These are phyloP conservation scores for Cantharis nigra DNA, from an alignment of 2,888 invertebrate genomes.

Conservation along the genomic window DNA sequence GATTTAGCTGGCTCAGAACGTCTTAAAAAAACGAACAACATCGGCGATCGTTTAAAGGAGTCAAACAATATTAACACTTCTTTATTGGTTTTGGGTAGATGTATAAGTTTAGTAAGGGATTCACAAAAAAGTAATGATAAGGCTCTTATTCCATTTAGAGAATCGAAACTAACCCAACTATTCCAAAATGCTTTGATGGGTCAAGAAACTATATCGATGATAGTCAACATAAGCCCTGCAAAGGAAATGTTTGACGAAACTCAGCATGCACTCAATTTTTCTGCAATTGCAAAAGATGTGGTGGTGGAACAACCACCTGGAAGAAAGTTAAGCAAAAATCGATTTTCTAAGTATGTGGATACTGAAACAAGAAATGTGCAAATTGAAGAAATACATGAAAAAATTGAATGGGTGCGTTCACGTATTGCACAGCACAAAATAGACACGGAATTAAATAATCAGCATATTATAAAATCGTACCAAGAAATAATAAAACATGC, in stretches of 20 bases:
- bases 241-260: conserved; percentile 80
- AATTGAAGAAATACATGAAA: background rate
- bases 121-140: conserved; percentile 45
- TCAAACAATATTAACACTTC: conserved; percentile 90
- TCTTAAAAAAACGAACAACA: conserved; percentile 72
- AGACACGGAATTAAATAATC: background rate
- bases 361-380: background rate
- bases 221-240: conserved; percentile 83
- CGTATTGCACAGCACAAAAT: background rate
- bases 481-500: background rate
- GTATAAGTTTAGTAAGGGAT: conserved; percentile 66
- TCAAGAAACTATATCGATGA: conserved; percentile 73
- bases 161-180: conserved; percentile 87
- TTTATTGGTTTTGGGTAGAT: conserved; percentile 82
- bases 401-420: background rate
- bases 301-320: conserved; percentile 30
- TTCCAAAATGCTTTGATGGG: conserved; percentile 80
- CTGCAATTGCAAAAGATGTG: conserved; percentile 74
- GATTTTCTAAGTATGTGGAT: background rate
- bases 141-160: conserved; percentile 68
- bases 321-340: background rate
- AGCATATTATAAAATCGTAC: background rate
- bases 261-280: conserved; percentile 80
- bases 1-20: conserved; percentile 92
- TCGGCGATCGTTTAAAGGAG: conserved; percentile 77